These are phyloP conservation scores for Hiodon tergisus DNA, from an alignment of 2,113 vertebrate species.

Conservation along the genomic window DNA sequence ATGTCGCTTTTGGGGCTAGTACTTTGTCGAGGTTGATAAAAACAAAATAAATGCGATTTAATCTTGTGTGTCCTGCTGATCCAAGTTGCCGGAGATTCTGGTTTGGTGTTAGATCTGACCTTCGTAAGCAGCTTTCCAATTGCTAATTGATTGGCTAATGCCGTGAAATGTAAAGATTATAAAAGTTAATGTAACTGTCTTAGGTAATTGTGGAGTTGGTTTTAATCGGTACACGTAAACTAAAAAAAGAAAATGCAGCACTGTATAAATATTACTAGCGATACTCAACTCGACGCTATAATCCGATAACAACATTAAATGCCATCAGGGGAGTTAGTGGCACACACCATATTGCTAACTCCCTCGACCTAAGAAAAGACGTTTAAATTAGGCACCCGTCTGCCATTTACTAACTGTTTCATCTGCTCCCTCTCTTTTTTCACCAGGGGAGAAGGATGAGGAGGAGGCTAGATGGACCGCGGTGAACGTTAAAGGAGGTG, in stretches of 20 bases:
- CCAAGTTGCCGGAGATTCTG: constrained; percentile 1
- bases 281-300: constrained; percentile 41
- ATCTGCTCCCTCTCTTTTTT: constrained; percentile 27
- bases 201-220: neutral
- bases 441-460: neutral
- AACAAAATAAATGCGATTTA: neutral
- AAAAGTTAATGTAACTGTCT: constrained; percentile 8
- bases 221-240: constrained; percentile 17
- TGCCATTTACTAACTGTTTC: constrained; percentile 35
- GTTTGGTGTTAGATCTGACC: neutral
- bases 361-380: constrained; percentile 51
- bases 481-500: constrained; percentile 10
- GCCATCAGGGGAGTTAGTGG: constrained; percentile 56
- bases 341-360: constrained; percentile 53
- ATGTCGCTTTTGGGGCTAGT: neutral
- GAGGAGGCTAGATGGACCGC: constrained; percentile 11
- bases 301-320: constrained; percentile 66
- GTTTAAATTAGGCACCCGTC: constrained; percentile 54
- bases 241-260: constrained; percentile 26
- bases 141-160: constrained; percentile 14
- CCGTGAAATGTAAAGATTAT: constrained; percentile 2
- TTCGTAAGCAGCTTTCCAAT: neutral
- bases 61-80: neutral
- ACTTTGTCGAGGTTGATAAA: constrained; percentile 15
- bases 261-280: constrained; percentile 47